Percentiles rank a stretch among this genome's conserved stretches.
phyloP scores from a whole-genome alignment of 1,140 invertebrate species.

The Anoplophora glabripennis region DNA sequence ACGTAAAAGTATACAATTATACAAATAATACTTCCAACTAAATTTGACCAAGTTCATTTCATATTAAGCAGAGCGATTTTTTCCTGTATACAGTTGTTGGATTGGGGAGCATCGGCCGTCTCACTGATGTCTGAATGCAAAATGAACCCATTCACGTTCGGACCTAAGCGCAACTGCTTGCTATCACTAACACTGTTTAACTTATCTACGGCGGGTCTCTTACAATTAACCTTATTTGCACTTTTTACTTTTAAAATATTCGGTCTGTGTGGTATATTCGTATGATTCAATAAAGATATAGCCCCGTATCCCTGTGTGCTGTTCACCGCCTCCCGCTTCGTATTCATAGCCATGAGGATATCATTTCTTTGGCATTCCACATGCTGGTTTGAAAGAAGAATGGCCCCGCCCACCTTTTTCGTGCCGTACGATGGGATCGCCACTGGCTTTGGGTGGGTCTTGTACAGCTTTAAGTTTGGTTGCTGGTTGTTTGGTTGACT shows the following conservation, averaged over 20 bases:
- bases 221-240: conserved; percentile 30
- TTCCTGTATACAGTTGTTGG: conserved; percentile 10
- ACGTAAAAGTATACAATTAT: no score
- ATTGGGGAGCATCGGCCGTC: conserved; percentile 27
- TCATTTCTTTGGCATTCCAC: conserved; percentile 36
- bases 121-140: conserved; percentile 36
- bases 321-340: conserved; percentile 24
- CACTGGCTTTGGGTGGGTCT: conserved; percentile 36
- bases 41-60: no score
- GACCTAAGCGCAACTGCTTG: conserved; percentile 30
- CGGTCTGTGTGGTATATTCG: conserved; percentile 23
- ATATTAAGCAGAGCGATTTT: no score
- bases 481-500: conserved; percentile 10
- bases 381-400: conserved; percentile 32
- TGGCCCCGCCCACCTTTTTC: conserved; percentile 33
- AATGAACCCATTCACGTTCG: conserved; percentile 37
- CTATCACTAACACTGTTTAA: conserved; percentile 27
- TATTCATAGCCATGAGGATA: conserved; percentile 29
- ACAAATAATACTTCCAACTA: no score
- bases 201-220: conserved; percentile 32
- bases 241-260: conserved; percentile 34
- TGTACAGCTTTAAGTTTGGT: conserved; percentile 34
- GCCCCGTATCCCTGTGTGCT: conserved; percentile 19
- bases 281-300: conserved; percentile 24
- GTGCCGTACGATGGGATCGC: conserved; percentile 32